Evolutionary conservation across 2,888 invertebrate genomes (phyloP).

Genomic region (Serripes groenlandicus): DNA sequence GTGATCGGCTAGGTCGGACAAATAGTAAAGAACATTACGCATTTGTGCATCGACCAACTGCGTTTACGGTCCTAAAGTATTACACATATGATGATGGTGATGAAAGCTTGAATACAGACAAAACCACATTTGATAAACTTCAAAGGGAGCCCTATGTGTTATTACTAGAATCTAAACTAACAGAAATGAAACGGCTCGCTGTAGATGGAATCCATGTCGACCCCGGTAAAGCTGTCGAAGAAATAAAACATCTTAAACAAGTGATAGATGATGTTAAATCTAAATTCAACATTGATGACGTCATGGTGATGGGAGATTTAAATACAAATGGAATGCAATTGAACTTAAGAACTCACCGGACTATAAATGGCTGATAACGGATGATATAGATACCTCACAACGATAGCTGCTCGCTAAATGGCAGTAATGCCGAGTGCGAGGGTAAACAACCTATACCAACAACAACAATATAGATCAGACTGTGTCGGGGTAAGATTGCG

Average conservation of each 20-base stretch:
- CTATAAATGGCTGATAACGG: conserved; percentile 77
- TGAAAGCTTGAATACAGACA: conserved; percentile 29
- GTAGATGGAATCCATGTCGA: conserved; percentile 75
- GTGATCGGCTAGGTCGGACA: conserved; percentile 77
- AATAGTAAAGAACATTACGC: conserved; percentile 81
- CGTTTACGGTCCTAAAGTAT: conserved; percentile 18
- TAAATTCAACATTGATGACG: conserved; percentile 62
- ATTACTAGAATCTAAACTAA: conserved; percentile 56
- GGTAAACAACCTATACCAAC: too few species aligned
- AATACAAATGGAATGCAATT: conserved; percentile 74
- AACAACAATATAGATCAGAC: too few species aligned
- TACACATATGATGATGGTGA: conserved; percentile 53
- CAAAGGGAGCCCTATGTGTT: conserved; percentile 76
- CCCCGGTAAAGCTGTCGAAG: conserved; percentile 73
- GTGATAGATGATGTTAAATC: conserved; percentile 68
- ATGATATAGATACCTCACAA: conserved; percentile 81
- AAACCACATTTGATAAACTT: conserved; percentile 59
- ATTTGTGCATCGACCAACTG: conserved; percentile 75
- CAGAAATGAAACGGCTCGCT: conserved; percentile 67
- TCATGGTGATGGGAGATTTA: conserved; percentile 79
- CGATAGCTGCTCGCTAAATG: too few species aligned
- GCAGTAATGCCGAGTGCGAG: too few species aligned
- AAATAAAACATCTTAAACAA: conserved; percentile 68
- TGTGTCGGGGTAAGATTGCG: conserved; percentile 73
- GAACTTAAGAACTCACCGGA: conserved; percentile 63